Conservation (phyloP, 2,113 vertebrate species). For the Brachirus orientalis region DNA sequence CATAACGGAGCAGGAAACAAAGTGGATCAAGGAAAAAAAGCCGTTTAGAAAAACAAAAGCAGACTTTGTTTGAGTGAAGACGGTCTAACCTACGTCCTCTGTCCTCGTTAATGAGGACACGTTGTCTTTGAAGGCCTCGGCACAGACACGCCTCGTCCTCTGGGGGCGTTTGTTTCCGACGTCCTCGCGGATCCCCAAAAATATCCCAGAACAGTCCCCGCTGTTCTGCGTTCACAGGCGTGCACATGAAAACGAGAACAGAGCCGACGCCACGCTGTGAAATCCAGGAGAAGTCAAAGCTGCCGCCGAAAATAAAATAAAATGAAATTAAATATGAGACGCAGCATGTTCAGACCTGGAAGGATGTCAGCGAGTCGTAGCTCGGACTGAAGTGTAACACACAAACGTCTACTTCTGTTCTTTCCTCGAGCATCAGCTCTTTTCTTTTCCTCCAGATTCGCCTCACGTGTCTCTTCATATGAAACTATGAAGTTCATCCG, state of each 20-base stretch:
- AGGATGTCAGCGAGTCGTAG: not conserved
- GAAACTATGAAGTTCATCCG: not conserved
- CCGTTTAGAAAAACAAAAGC: too few relatives aligned
- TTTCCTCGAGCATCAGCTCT: not conserved
- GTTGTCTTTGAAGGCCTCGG: slow-evolving; percentile 25
- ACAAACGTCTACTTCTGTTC: not conserved
- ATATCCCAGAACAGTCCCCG: slow-evolving; percentile 30
- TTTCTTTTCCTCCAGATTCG: not conserved
- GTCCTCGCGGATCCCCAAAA: slow-evolving; percentile 20
- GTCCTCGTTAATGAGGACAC: not conserved
- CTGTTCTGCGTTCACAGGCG: slow-evolving; percentile 14
- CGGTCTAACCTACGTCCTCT: not conserved
- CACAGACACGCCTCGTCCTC: slow-evolving; percentile 7
- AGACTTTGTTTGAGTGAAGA: not conserved
- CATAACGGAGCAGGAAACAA: too few relatives aligned
- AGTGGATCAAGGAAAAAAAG: too few relatives aligned
- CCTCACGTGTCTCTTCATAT: not conserved
- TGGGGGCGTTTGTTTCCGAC: not conserved
- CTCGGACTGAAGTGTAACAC: not conserved
- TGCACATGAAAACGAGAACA: slow-evolving; percentile 9
- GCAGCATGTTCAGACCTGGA: not conserved
- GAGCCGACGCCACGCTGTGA: slow-evolving; percentile 3
- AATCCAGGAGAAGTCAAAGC: not conserved
- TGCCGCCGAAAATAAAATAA: not conserved
- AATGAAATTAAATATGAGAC: not conserved